Evolutionary conservation across 1,140 invertebrate genomes (phyloP), one percentile per base, ranked within the genome.

Genomic region (Ruditapes philippinarum): DNA sequence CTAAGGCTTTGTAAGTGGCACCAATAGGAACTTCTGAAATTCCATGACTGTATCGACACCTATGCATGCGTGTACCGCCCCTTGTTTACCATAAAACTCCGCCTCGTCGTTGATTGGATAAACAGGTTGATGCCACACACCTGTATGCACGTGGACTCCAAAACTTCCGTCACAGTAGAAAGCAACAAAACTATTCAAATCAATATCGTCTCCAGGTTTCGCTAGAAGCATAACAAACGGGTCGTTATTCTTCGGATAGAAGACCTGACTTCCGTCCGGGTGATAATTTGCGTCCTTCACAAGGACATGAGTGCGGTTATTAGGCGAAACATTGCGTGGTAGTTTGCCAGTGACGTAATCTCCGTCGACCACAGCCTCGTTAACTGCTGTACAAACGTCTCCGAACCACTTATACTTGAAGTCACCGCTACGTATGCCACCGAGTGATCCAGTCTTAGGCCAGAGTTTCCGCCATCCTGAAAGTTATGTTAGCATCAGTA

Each of bases 141-240:
- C 45, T 14, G 87, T 70, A 65, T 89, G 86, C 12, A 91, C 80
- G 51, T 91, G 86, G 40, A 91, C 51, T 19, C 90, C 90, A 57
- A 85, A 89, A 5, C 65, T 83, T n/a, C 90, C 86, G 68, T 91
- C 90, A 70, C 88, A 91, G 49, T 91, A 91, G 57, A 91, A 91
- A 0, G 90, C 90, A 33, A 81, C 42, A 57, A 91, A 89, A 74
- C 88, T 62, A 22, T 89, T 68, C 19, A 68, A 82, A 40, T 60
- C 78, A 25, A 91, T 45, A 36, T 91, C 90, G 28, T 91, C 90
- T 2, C 90, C 90, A 17, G 90, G 90, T 73, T 88, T 65, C 12
- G 90, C 90, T 7, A 91, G 65, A 9, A 91, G 68, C 9, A 81
- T 74, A 0, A 91, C 87, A 42, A 89, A 91, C 3, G 87, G 70